Conservation (phyloP, 2,888 invertebrate species). For the Amphipyra berbera region DNA sequence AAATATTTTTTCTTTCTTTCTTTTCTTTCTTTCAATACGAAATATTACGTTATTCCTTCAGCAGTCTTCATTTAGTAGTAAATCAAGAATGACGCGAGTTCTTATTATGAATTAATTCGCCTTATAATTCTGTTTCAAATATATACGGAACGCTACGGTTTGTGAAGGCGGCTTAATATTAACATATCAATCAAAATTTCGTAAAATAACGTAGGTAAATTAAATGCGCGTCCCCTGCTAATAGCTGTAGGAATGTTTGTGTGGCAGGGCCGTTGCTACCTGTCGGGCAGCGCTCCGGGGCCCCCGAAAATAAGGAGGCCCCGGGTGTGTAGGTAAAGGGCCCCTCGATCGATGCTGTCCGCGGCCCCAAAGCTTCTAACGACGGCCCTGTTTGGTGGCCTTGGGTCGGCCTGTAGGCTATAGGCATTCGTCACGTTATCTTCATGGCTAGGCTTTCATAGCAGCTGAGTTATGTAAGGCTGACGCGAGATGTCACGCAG, state of each 20-base stretch:
- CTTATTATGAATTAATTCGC: constrained; percentile 43
- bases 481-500: constrained; percentile 66
- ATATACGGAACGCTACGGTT: constrained; percentile 21
- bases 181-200: constrained; percentile 55
- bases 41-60: constrained; percentile 27
- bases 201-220: constrained; percentile 52
- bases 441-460: constrained; percentile 62
- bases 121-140: constrained; percentile 26
- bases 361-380: no score
- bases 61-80: constrained; percentile 42
- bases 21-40: no score
- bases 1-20: no score
- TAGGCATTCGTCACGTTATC: constrained; percentile 73
- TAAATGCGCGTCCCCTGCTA: constrained; percentile 54
- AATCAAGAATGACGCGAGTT: constrained; percentile 41
- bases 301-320: no score
- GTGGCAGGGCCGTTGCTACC: not conserved
- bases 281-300: no score
- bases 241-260: constrained; percentile 49
- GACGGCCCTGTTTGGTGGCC: constrained; percentile 36
- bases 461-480: constrained; percentile 59
- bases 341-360: no score
- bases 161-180: constrained; percentile 38
- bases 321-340: no score
- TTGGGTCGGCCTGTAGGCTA: constrained; percentile 59